Evolutionary conservation across 1,140 invertebrate genomes (phyloP).

Genomic region (Solen grandis): DNA sequence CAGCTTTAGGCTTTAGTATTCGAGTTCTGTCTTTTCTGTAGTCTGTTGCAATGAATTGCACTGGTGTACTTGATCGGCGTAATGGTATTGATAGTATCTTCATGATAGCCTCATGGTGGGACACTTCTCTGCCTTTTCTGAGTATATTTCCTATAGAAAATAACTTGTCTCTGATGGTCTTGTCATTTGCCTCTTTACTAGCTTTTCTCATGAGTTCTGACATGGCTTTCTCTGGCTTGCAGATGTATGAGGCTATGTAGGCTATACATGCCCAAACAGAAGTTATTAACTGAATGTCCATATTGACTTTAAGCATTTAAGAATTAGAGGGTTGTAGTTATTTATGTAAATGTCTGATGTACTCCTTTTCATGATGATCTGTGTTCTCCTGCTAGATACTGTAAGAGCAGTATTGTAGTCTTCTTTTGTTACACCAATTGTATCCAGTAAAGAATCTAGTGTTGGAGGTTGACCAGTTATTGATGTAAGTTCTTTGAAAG

Average conservation of each 20-base stretch:
- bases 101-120: slow-evolving; percentile 24
- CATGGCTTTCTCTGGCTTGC: slow-evolving; percentile 31
- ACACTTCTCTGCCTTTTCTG: slow-evolving; percentile 18
- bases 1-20: slow-evolving; percentile 19
- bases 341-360: slow-evolving; percentile 4
- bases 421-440: slow-evolving; percentile 2
- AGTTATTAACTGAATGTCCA: slow-evolving; percentile 51
- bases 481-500: slow-evolving; percentile 7
- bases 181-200: slow-evolving; percentile 41
- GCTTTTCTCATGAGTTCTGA: slow-evolving; percentile 34
- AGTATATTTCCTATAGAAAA: slow-evolving; percentile 23
- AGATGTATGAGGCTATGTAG: slow-evolving; percentile 39
- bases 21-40: slow-evolving; percentile 15
- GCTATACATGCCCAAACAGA: slow-evolving; percentile 22
- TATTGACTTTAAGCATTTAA: slow-evolving; percentile 20
- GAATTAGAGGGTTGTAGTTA: not conserved
- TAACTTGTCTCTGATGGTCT: slow-evolving; percentile 31
- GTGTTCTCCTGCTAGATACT: not conserved
- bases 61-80: slow-evolving; percentile 2
- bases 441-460: not conserved
- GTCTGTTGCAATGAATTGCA: slow-evolving; percentile 33
- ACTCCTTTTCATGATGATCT: not conserved
- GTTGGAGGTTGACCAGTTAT: slow-evolving; percentile 5
- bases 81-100: slow-evolving; percentile 18
- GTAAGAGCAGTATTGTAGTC: slow-evolving; percentile 8